These are phyloP conservation scores for Cyphomyrmex costatus DNA, from an alignment of 1,140 invertebrate genomes.

Conservation along the genomic window DNA sequence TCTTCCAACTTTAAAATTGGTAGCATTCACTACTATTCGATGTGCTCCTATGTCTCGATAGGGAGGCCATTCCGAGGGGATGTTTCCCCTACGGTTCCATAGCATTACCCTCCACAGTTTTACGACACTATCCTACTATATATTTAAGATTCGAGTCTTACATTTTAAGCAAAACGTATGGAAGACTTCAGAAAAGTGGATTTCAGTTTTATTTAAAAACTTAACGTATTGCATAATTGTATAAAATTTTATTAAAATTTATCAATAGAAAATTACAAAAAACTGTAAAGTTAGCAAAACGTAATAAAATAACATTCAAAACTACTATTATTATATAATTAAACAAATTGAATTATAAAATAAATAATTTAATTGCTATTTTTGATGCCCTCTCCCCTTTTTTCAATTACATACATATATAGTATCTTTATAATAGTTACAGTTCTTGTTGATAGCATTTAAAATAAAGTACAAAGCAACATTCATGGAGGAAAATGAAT, in stretches of 20 bases:
- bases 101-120: conserved; percentile 74
- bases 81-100: conserved; percentile 72
- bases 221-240: not conserved
- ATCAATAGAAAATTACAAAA: not conserved
- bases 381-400: not conserved
- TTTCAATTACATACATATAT: no score
- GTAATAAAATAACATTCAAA: not conserved
- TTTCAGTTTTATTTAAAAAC: conserved; percentile 63
- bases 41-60: conserved; percentile 66
- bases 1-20: conserved; percentile 72
- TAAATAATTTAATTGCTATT: not conserved
- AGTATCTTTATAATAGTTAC: not conserved
- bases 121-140: conserved; percentile 77
- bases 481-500: conserved; percentile 3
- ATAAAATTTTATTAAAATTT: not conserved
- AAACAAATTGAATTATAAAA: conserved; percentile 10
- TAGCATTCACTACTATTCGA: conserved; percentile 54
- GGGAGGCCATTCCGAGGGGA: conserved; percentile 75
- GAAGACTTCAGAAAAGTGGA: conserved; percentile 67
- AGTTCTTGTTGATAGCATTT: not conserved
- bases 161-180: conserved; percentile 80
- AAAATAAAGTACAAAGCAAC: not conserved
- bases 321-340: not conserved
- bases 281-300: not conserved
- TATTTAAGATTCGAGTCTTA: conserved; percentile 80